Base-by-base conservation (phyloP, 2,113 vertebrate species). In the Cervus canadensis region DNA sequence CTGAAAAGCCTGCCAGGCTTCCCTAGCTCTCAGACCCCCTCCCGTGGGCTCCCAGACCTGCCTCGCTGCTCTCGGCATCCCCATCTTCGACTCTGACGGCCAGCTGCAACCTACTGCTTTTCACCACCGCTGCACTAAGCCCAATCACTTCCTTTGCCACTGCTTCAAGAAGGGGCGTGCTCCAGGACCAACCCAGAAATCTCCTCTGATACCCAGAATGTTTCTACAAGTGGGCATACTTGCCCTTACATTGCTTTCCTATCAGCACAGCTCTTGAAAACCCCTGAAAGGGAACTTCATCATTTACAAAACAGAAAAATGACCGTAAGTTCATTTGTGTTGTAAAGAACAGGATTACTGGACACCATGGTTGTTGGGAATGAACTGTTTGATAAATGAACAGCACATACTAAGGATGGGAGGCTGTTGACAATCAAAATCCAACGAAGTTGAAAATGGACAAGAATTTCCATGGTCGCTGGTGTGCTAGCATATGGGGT, bases 391-490 rank as follows among this genome's bases (percentile, higher is more conserved):
- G 60, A 52, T 48, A 64, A 71, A 25, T 2, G 43, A 78, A 23
- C 17, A 33, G 67, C 21, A 52, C 0, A 40, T 15, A 67, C 50
- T 50, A 17, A 60, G 83, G 28, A n/a, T 8, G n/a, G 3, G 8
- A 54, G 56, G 48, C 59, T 9, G 54, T 13, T 82, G 33, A 17
- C 19, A 16, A 81, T 16, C 50, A 60, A 56, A 89, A 50, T 5
- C 64, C n/a, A 19, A 43, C 11, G 0, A 21, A 14, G 76, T 7
- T 40, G 36, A 86, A 50, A 43, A 40, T 0, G 21, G 89, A 60
- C 48, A 23, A 7, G 74, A 5, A 3, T 10, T 21, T 9, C 57
- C 1, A 0, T 0, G 14, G 83, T n/a, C 1, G 0, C 89, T 3
- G 8, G 43, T 2, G 16, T n/a, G 33, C 40, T 2, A 7, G 3